Evolutionary conservation across 2,888 invertebrate genomes (phyloP).

Genomic region (Scelioninae gen. 1): DNA sequence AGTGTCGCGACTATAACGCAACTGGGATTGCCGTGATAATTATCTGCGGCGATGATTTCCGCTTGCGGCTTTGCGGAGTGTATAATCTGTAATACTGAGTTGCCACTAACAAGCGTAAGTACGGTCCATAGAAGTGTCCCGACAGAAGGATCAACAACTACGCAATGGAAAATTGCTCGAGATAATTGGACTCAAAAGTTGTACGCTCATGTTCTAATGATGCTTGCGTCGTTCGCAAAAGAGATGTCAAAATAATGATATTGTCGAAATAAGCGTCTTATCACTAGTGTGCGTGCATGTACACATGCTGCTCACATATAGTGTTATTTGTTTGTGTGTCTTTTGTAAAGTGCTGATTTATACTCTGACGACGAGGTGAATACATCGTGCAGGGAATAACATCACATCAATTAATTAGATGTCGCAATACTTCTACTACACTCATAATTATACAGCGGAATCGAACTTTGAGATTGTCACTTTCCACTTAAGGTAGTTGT

Average conservation of each 20-base stretch:
- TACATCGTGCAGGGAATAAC: not conserved
- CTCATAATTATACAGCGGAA: not conserved
- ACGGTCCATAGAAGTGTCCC: constrained; percentile 42
- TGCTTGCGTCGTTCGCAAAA: constrained; percentile 7
- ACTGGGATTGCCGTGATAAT: not conserved
- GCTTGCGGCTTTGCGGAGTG: constrained; percentile 41
- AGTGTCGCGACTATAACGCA: not conserved
- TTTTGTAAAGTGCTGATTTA: constrained; percentile 9
- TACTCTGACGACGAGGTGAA: not conserved
- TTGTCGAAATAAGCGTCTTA: constrained; percentile 13
- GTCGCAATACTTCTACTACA: not conserved
- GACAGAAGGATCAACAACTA: constrained; percentile 40
- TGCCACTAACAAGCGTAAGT: constrained; percentile 56
- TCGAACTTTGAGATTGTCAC: not conserved
- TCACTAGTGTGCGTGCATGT: not conserved
- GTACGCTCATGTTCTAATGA: constrained; percentile 11
- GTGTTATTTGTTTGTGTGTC: not conserved
- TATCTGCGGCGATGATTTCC: constrained; percentile 27
- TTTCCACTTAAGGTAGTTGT: not conserved
- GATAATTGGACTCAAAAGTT: constrained; percentile 60
- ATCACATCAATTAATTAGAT: constrained; percentile 6
- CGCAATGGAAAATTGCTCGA: constrained; percentile 51
- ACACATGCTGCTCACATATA: not conserved
- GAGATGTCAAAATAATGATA: constrained; percentile 18
- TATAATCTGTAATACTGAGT: constrained; percentile 55